These are phyloP conservation scores for Synergus itoensis DNA, from an alignment of 2,888 invertebrate species.

Conservation along the genomic window DNA sequence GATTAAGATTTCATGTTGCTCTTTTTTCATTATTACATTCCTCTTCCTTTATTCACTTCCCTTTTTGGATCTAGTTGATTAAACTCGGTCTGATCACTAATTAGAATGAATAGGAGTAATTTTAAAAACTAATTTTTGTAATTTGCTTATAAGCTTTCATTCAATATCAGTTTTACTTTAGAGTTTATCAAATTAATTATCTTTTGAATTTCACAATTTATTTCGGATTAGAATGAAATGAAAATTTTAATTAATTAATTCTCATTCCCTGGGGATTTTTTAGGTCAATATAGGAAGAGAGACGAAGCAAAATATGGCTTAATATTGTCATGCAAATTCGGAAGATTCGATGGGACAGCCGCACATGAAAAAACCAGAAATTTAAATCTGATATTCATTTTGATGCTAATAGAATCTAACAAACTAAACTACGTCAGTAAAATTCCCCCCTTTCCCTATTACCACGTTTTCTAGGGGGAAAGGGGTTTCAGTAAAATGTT, in stretches of 20 bases:
- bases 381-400: slow-evolving; percentile 80
- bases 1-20: neutral
- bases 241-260: neutral
- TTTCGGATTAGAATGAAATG: too few relatives aligned
- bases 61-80: neutral
- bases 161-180: neutral
- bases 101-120: neutral
- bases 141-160: too few relatives aligned
- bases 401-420: slow-evolving; percentile 79
- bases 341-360: too few relatives aligned
- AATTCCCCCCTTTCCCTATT: too few relatives aligned
- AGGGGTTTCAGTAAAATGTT: too few relatives aligned
- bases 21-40: neutral
- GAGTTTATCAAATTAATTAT: too few relatives aligned
- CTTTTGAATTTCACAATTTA: too few relatives aligned
- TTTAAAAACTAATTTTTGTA: neutral
- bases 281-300: neutral
- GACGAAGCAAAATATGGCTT: slow-evolving; percentile 1
- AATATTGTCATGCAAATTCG: slow-evolving; percentile 54
- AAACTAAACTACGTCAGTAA: slow-evolving; percentile 7
- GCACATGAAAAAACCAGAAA: too few relatives aligned
- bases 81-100: neutral
- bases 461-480: too few relatives aligned
- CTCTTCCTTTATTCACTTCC: neutral
- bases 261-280: neutral